Evolutionary conservation across 2,888 invertebrate genomes (phyloP), one percentile per base, ranked within the genome.

Genomic region (Trichogramma evanescens): DNA sequence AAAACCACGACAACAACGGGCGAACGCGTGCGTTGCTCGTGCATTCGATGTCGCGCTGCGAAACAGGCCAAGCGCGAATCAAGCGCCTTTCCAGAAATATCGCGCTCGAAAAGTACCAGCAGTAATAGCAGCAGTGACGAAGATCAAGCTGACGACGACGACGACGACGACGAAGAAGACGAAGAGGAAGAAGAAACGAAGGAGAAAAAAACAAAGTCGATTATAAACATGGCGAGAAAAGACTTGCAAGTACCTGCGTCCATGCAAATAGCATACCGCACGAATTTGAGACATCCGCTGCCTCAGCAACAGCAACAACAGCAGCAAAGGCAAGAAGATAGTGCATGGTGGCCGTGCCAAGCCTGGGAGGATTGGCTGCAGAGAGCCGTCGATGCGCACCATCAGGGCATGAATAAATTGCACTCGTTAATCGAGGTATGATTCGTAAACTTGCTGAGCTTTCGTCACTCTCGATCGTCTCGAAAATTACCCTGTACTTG

Each of bases 311-410:
- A 43, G 6, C 44, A 54, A 4, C 53, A 54, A 6, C 53, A 42
- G 10, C 44, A 43, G 8, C 44, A 54, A 4, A 43, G 44, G 4
- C 53, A 54, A 9, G 44, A 54, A 6, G 44, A 42, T 7, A 54
- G 66, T 63, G 54, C 63, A 13, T 73, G 72, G 69, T 69, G 69
- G 69, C 67, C 68, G 6, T 65, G 68, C 7, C 70, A 68, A 41
- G 68, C 67, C 45, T 74, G 73, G 74, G 70, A 72, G 40, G 63
- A 67, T 55, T 73, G 74, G 74, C 54, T 71, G 41, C 68, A 73
- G 13, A 66, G 59, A 7, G 66, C 67, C 58, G 65, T 65, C 49
- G 63, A 59, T 64, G 67, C 70, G 26, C 59, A 60, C 39, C 49
- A 61, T 26, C 26, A 26, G 26, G 26, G 26, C 26, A 26, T 26